Evolutionary conservation across 1,140 invertebrate species (phyloP).

Genomic region (Marisa cornuarietis): DNA sequence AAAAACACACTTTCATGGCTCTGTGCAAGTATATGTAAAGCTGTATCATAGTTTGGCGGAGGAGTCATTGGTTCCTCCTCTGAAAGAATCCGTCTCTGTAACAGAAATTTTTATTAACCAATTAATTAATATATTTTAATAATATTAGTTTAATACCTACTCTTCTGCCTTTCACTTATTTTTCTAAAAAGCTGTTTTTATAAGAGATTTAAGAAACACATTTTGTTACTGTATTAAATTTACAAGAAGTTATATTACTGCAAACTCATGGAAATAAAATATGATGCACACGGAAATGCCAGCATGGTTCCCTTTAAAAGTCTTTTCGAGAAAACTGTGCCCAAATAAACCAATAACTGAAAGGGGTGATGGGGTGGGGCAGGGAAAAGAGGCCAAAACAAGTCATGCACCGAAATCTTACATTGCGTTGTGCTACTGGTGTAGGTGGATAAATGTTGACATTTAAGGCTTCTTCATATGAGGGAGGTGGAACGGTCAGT

Average conservation of each 20-base stretch:
- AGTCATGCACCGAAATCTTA: conserved; percentile 4
- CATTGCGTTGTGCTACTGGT: conserved; percentile 41
- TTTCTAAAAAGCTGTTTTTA: no score
- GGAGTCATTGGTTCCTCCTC: conserved; percentile 49
- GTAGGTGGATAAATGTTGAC: conserved; percentile 48
- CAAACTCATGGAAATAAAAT: no score
- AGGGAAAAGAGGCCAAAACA: neutral
- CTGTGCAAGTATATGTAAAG: conserved; percentile 47
- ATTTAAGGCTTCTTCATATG: conserved; percentile 52
- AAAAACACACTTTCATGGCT: conserved; percentile 49
- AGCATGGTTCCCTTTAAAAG: no score
- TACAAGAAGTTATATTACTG: no score
- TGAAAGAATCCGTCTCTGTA: conserved; percentile 39
- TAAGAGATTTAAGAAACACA: no score
- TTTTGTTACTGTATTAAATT: no score
- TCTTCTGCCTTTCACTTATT: no score
- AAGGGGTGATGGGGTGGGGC: no score
- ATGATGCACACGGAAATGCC: no score
- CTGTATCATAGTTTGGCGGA: conserved; percentile 54
- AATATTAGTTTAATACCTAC: no score
- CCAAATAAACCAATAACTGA: no score
- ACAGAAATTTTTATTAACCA: conserved; percentile 8
- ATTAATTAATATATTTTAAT: neutral
- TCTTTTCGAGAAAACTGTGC: no score
- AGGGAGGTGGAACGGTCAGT: conserved; percentile 49